phyloP scores from a whole-genome alignment of 35 echinoderm and acorn worm genomes.

The Ophiothrix spiculata region DNA sequence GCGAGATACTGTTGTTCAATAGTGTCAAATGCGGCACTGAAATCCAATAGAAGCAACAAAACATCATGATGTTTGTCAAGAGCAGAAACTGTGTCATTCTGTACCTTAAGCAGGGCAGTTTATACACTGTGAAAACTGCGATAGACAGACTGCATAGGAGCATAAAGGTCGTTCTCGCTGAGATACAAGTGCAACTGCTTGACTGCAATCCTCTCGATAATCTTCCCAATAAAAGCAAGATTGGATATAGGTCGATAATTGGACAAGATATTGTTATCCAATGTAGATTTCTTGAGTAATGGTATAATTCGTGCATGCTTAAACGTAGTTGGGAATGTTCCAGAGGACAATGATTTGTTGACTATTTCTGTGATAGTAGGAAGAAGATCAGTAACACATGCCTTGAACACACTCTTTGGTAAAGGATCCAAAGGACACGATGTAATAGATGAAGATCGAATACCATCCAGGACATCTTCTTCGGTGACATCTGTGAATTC shows the following conservation, averaged over 20 bases:
- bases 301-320: constrained; percentile 8
- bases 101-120: no score
- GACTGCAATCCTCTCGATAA: neutral
- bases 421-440: neutral
- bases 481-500: neutral
- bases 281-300: neutral
- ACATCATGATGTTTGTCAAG: no score
- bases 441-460: constrained; percentile 7
- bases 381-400: neutral
- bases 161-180: no score
- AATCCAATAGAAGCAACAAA: no score
- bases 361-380: neutral
- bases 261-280: neutral
- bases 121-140: no score
- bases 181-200: no score
- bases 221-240: neutral
- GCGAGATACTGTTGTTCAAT: no score
- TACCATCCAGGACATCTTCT: neutral
- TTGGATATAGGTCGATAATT: neutral
- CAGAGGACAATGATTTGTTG: neutral
- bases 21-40: no score
- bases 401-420: neutral
- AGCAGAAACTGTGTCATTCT: no score
- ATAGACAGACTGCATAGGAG: no score
- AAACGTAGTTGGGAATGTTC: neutral